These are phyloP conservation scores for Otolemur garnettii DNA, from an alignment of 2,113 vertebrate species.

Conservation along the genomic window DNA sequence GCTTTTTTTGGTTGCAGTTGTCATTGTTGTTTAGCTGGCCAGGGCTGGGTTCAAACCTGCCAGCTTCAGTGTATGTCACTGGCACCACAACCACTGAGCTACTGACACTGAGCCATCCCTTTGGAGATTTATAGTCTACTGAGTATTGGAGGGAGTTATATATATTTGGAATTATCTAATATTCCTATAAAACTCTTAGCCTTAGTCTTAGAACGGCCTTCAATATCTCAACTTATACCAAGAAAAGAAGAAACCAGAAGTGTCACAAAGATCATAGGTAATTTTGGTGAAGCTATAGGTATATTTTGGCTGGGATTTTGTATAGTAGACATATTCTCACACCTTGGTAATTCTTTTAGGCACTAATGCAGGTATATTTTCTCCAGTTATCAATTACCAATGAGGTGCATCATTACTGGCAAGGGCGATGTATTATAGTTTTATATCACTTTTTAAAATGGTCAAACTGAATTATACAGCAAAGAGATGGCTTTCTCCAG, in stretches of 20 bases:
- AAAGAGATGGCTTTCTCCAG: not conserved
- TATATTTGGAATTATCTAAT: not conserved
- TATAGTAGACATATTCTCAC: not conserved
- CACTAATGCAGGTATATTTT: not conserved
- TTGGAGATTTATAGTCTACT: not conserved
- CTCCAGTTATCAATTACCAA: not conserved
- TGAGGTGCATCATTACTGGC: not conserved
- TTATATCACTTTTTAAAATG: not conserved
- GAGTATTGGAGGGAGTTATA: not conserved
- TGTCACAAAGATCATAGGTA: not conserved
- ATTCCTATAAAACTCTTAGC: not conserved
- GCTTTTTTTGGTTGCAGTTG: no score
- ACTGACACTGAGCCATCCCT: not conserved
- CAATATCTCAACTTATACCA: not conserved
- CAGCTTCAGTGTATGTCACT: no score
- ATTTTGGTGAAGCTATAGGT: not conserved
- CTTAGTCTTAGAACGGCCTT: not conserved
- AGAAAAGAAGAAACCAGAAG: not conserved
- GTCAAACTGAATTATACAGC: not conserved
- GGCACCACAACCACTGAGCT: no score
- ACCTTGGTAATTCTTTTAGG: not conserved
- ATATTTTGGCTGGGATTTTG: not conserved
- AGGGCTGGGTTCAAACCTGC: no score
- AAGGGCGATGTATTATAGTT: not conserved
- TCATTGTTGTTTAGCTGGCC: no score